Evolutionary conservation across 2,797 vertebrate species (phyloP).

Genomic region (Acrossocheilus wenchowensis): DNA sequence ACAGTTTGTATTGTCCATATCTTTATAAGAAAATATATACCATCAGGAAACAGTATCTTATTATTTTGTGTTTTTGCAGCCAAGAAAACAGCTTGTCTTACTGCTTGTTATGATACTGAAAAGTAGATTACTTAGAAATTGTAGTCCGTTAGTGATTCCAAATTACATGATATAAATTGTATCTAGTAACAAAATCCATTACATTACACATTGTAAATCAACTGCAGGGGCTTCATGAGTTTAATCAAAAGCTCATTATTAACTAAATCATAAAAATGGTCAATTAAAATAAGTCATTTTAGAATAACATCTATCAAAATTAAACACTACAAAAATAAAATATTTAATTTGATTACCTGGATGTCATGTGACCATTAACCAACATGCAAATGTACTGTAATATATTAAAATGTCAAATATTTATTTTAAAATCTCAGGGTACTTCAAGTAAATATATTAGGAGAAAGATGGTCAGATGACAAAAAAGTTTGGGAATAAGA

Average conservation of each 20-base stretch:
- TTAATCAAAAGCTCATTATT: no score
- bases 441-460: neutral
- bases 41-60: neutral
- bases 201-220: neutral
- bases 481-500: neutral
- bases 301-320: no score
- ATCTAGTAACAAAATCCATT: neutral
- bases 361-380: no score
- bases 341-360: no score
- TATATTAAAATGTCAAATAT: neutral
- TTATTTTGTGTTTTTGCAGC: neutral
- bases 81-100: neutral
- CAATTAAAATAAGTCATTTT: no score
- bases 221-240: no score
- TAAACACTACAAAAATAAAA: no score
- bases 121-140: neutral
- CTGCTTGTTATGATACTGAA: neutral
- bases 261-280: no score
- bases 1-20: neutral
- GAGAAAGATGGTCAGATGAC: neutral
- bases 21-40: neutral
- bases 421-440: neutral
- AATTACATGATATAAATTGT: neutral
- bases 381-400: no score
- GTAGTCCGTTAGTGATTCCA: neutral